These are phyloP conservation scores for Littorina saxatilis DNA, from an alignment of 1,140 invertebrate genomes.

Conservation along the genomic window DNA sequence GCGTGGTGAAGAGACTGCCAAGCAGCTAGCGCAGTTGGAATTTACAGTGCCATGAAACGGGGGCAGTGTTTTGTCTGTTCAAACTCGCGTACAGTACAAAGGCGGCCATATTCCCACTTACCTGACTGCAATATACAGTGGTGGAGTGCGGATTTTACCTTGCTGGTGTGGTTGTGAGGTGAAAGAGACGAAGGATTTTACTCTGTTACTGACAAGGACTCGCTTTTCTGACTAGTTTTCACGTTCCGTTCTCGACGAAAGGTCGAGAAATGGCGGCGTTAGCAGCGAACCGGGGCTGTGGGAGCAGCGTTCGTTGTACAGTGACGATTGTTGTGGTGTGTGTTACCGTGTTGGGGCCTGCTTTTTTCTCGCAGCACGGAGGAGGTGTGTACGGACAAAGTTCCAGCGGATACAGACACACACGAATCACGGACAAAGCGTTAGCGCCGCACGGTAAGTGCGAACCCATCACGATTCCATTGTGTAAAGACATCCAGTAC, in stretches of 20 bases:
- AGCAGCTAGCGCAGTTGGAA: slow-evolving; percentile 5
- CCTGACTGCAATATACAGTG: background rate
- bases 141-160: no score
- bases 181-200: background rate
- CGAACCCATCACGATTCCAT: slow-evolving; percentile 93
- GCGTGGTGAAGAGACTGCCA: slow-evolving; percentile 16
- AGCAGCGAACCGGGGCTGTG: background rate
- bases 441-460: slow-evolving; percentile 83
- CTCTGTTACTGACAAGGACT: no score
- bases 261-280: slow-evolving; percentile 26
- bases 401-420: slow-evolving; percentile 25
- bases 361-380: background rate
- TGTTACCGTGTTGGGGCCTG: slow-evolving; percentile 27
- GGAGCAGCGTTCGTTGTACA: background rate
- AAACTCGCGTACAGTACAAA: slow-evolving; percentile 5
- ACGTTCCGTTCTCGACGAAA: slow-evolving; percentile 1
- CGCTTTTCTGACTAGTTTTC: background rate
- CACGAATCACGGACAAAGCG: slow-evolving; percentile 35
- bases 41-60: slow-evolving; percentile 16
- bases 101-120: background rate
- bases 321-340: slow-evolving; percentile 1
- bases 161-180: background rate
- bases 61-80: slow-evolving; percentile 11
- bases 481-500: slow-evolving; percentile 95
- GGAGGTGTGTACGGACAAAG: background rate